Base-by-base conservation (phyloP, 2,888 invertebrate genomes). In the Pollenia griseotomentosa region DNA sequence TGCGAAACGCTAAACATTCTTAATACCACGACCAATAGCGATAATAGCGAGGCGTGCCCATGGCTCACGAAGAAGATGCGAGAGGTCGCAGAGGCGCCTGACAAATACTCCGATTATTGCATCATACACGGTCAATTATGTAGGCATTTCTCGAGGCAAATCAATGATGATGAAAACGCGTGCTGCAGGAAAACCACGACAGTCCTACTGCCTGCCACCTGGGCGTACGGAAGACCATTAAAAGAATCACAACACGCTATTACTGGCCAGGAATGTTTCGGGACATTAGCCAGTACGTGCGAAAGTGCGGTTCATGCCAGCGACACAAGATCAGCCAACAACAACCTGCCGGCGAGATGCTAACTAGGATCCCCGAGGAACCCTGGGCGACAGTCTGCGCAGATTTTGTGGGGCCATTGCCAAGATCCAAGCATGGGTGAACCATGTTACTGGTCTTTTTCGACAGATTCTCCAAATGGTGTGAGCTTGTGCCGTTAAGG, bases 251-350 rank as follows among this genome's bases (percentile, higher is more conserved):
- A 16, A 16, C 59, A 1, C 57, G 70, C 2, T 79, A 79, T 57
- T 79, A 70, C 57, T 74, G 79, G 74, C 70, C 82, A 0, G 81
- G 78, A 9, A 82, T 82, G 73, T 33, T 65, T 12, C 44, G 75
- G 0, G 84, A 84, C 23, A 59, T 74, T 1, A 51, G 14, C 7
- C 42, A 42, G 7, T 83, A 66, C 11, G 71, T 83, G 0, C 42
- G 61, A 1, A 40, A 14, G 1, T 75, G 70, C 14, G 75, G 75
- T 6, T 23, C 55, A 6, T 85, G 75, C 14, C 74, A 74, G 1
- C 19, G 46, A 5, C 75, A 80, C 40, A 85, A 85, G 33, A 14
- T 65, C 0, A n/a, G 23, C 2, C 79, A 85, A 53, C 48, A 16
- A 16, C 53, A 59, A 14, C 83, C 77, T 2, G 55, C 33, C 2